phyloP scores from a whole-genome alignment of 1,140 invertebrate genomes.

The Zaprionus kolodkinae region DNA sequence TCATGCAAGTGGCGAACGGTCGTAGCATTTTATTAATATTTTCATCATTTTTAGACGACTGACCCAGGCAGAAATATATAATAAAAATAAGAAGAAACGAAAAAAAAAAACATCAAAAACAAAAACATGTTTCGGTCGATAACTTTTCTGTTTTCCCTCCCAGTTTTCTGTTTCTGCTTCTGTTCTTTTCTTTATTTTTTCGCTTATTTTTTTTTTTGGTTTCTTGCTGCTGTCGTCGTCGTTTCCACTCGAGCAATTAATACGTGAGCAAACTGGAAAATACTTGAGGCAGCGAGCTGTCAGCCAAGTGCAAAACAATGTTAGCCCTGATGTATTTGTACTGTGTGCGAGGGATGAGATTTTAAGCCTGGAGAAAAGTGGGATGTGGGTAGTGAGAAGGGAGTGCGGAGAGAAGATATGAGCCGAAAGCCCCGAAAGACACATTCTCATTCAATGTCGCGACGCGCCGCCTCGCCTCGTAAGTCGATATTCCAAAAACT shows the following conservation, averaged over 20 bases:
- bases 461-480: slow-evolving; percentile 35
- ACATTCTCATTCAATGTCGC: slow-evolving; percentile 47
- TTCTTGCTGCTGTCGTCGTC: slow-evolving; percentile 61
- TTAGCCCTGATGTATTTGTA: slow-evolving; percentile 71
- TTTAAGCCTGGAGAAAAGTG: slow-evolving; percentile 6
- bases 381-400: background rate
- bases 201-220: slow-evolving; percentile 20
- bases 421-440: slow-evolving; percentile 33
- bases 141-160: slow-evolving; percentile 35
- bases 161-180: slow-evolving; percentile 11
- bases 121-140: slow-evolving; percentile 72
- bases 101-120: slow-evolving; percentile 65
- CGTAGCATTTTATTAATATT: slow-evolving; percentile 43
- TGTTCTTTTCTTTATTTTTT: slow-evolving; percentile 21
- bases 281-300: slow-evolving; percentile 52
- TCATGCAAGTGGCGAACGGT: slow-evolving; percentile 26
- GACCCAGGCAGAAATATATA: slow-evolving; percentile 15
- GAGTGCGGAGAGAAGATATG: background rate
- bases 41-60: slow-evolving; percentile 28
- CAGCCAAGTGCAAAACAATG: slow-evolving; percentile 76
- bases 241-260: slow-evolving; percentile 79
- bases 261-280: slow-evolving; percentile 81
- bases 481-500: slow-evolving; percentile 43
- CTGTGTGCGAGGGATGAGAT: slow-evolving; percentile 49
- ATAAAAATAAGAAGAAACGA: slow-evolving; percentile 14